Conservation (phyloP, 2,888 invertebrate species). For the Agonum fuliginosum region DNA sequence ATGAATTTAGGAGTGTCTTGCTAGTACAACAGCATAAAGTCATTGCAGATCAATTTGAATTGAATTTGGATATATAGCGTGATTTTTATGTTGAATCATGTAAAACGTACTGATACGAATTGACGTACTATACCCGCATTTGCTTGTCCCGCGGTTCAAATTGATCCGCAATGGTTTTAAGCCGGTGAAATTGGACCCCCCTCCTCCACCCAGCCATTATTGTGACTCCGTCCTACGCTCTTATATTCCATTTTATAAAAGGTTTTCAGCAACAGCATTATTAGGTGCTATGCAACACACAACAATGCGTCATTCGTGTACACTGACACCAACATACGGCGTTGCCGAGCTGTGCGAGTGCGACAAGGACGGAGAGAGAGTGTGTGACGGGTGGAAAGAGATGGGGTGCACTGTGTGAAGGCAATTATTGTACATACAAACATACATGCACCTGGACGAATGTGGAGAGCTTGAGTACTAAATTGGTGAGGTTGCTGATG, state of each 20-base stretch:
- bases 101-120: no score
- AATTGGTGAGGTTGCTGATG: background rate
- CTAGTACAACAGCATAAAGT: no score
- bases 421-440: background rate
- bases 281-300: conserved; percentile 40
- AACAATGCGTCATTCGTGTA: conserved; percentile 36
- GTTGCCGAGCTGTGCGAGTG: background rate
- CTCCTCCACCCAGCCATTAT: background rate
- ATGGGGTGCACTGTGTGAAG: background rate
- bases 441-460: background rate
- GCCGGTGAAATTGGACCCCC: conserved; percentile 47
- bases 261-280: conserved; percentile 63
- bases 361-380: background rate
- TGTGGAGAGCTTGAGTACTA: background rate
- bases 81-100: no score
- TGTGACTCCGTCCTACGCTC: conserved; percentile 10
- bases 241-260: conserved; percentile 65
- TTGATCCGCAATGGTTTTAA: conserved; percentile 51
- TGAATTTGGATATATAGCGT: no score
- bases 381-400: background rate
- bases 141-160: conserved; percentile 2
- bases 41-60: no score
- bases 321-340: background rate
- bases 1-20: no score
- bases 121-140: background rate